phyloP scores from a whole-genome alignment of 2,797 vertebrate species.

The Calcarius lapponicus region DNA sequence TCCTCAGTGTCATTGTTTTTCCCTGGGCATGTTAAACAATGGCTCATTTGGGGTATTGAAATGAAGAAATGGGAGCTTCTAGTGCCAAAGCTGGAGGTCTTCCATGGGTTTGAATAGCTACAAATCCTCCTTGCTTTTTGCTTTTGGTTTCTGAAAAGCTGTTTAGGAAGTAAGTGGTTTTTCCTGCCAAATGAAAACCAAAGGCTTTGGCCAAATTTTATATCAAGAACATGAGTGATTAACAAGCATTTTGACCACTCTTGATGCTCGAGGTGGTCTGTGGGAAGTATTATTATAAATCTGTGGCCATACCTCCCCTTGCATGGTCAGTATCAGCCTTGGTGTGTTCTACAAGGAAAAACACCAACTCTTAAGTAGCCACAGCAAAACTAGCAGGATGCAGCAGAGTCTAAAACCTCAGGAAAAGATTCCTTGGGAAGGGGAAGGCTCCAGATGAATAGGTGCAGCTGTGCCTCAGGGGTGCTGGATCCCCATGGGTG shows the following conservation, averaged over 20 bases:
- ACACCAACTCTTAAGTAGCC: not conserved
- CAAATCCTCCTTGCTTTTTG: constrained; percentile 12
- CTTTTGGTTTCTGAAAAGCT: constrained; percentile 2
- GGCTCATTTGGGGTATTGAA: constrained; percentile 24
- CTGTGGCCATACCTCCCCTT: not conserved
- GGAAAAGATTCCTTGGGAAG: not conserved
- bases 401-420: not conserved
- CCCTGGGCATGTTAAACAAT: not conserved
- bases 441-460: not conserved
- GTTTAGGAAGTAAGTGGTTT: not conserved
- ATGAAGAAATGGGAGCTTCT: not conserved
- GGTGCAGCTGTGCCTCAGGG: not conserved
- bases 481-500: not conserved
- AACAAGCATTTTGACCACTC: not conserved
- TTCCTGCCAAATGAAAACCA: constrained; percentile 25
- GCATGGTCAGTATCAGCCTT: not conserved
- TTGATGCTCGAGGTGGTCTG: not conserved
- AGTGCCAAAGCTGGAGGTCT: constrained; percentile 22
- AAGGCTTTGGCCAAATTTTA: not conserved
- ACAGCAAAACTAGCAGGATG: not conserved
- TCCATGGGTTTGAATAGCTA: constrained; percentile 33
- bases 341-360: not conserved
- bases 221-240: not conserved
- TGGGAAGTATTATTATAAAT: not conserved
- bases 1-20: not conserved